Evolutionary conservation across 2,888 invertebrate species (phyloP).

Genomic region (Rhamnusium bicolor): DNA sequence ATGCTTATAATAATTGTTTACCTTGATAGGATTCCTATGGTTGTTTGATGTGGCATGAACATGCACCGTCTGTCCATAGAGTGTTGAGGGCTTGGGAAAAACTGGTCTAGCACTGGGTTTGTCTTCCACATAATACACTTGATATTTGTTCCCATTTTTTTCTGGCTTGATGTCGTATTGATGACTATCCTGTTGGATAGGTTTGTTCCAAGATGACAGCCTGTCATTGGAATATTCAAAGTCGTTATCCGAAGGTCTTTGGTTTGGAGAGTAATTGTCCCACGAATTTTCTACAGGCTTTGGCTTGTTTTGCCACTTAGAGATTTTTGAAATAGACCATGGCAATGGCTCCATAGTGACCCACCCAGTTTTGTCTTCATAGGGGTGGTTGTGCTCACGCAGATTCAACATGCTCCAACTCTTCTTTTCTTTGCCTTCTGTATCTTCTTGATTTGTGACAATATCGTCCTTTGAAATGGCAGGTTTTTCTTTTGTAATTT

Average conservation of each 20-base stretch:
- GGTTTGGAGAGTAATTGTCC: slow-evolving; percentile 54
- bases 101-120: slow-evolving; percentile 41
- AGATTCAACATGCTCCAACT: slow-evolving; percentile 73
- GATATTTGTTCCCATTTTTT: slow-evolving; percentile 54
- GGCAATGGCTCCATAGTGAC: slow-evolving; percentile 84
- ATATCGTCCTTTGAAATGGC: slow-evolving; percentile 29
- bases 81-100: slow-evolving; percentile 55
- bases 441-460: too few relatives aligned
- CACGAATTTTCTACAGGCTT: slow-evolving; percentile 69
- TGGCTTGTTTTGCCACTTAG: slow-evolving; percentile 81
- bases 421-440: slow-evolving; percentile 69
- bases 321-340: slow-evolving; percentile 86
- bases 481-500: slow-evolving; percentile 43
- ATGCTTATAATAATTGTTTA: slow-evolving; percentile 40
- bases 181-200: slow-evolving; percentile 17
- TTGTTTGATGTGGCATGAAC: slow-evolving; percentile 47
- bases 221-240: slow-evolving; percentile 40
- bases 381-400: slow-evolving; percentile 73
- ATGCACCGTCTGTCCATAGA: slow-evolving; percentile 62
- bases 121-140: slow-evolving; percentile 70
- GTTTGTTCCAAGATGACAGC: slow-evolving; percentile 32
- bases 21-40: slow-evolving; percentile 28
- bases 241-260: slow-evolving; percentile 65
- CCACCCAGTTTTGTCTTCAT: slow-evolving; percentile 84
- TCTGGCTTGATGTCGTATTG: slow-evolving; percentile 29